These are phyloP conservation scores for Prochilodus magdalenae DNA, from an alignment of 2,113 vertebrate species.

Conservation along the genomic window DNA sequence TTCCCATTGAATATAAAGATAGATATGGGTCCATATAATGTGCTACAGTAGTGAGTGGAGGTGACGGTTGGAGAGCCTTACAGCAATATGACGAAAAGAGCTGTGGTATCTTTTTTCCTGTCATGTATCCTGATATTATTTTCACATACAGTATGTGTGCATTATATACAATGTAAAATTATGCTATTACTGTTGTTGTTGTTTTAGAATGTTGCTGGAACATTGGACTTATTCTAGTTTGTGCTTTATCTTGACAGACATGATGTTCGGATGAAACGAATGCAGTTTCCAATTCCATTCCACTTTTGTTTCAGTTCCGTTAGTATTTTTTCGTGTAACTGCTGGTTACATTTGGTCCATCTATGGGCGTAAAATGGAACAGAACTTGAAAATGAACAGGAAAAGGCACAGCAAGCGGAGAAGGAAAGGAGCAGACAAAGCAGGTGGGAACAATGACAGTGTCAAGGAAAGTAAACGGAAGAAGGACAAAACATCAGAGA, in stretches of 20 bases:
- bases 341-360: neutral
- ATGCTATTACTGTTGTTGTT: neutral
- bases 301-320: neutral
- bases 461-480: neutral
- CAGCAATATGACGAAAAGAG: no score
- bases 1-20: no score
- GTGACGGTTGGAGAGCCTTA: no score
- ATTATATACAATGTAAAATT: neutral
- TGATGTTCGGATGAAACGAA: neutral
- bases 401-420: slow-evolving; percentile 36
- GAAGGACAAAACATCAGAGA: slow-evolving; percentile 33
- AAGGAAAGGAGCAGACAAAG: neutral
- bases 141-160: no score
- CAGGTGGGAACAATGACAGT: neutral
- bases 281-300: no score
- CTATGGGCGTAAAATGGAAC: neutral
- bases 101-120: no score
- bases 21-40: no score
- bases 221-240: neutral
- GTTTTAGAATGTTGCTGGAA: neutral
- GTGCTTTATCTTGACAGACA: neutral
- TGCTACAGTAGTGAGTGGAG: no score
- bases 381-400: slow-evolving; percentile 32
- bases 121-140: no score
- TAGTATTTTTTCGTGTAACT: neutral